Conservation (phyloP, 2,888 invertebrate genomes). For the Epinotia brunnichana region DNA sequence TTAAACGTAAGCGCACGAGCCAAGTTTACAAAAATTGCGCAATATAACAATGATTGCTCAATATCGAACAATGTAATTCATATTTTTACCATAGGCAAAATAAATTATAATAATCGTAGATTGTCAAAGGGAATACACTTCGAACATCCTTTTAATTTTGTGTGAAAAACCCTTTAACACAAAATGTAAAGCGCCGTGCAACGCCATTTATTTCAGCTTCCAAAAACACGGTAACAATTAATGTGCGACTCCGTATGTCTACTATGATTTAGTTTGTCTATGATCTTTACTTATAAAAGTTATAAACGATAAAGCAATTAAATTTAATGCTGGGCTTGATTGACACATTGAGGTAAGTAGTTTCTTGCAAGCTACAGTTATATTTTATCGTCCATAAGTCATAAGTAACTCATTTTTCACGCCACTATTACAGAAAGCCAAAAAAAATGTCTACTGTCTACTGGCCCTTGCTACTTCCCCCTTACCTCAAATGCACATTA, state of each 20-base stretch:
- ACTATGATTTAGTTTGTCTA: neutral
- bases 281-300: constrained; percentile 11
- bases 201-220: neutral
- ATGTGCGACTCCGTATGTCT: neutral
- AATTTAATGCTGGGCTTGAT: neutral
- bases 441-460: too few species aligned
- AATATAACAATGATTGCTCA: neutral
- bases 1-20: neutral
- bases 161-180: too few species aligned
- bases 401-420: neutral
- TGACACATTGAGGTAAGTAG: constrained; percentile 13
- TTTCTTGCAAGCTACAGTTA: constrained; percentile 18
- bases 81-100: neutral
- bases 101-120: too few species aligned
- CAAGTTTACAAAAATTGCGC: neutral
- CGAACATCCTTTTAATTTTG: too few species aligned
- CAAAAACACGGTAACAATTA: neutral
- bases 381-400: constrained; percentile 2
- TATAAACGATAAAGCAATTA: neutral
- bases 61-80: neutral
- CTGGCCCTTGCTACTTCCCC: too few species aligned
- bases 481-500: too few species aligned
- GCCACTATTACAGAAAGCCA: neutral
- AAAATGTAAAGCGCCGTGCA: too few species aligned
- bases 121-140: too few species aligned